Evolutionary conservation across 2,797 vertebrate species (phyloP).

Genomic region (Micromesistius poutassou): DNA sequence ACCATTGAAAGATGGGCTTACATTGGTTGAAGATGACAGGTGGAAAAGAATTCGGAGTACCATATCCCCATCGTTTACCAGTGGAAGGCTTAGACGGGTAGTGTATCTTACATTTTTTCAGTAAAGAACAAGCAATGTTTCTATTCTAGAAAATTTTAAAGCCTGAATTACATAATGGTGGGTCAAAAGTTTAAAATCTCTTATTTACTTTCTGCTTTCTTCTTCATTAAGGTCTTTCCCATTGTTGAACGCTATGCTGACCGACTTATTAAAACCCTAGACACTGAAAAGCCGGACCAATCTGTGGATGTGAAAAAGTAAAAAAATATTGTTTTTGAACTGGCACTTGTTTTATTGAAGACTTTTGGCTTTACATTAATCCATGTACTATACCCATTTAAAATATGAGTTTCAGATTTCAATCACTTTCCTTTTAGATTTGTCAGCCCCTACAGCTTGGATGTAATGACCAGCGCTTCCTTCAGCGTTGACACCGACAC

Average conservation of each 20-base stretch:
- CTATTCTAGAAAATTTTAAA: too few species aligned
- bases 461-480: conserved; percentile 76
- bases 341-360: not conserved
- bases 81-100: conserved; percentile 78
- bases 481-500: conserved; percentile 80
- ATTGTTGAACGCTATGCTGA: conserved; percentile 75
- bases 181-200: not conserved
- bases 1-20: conserved; percentile 54
- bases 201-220: not conserved
- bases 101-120: not conserved
- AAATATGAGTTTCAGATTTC: not conserved
- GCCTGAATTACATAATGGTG: not conserved
- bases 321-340: not conserved
- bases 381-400: too few species aligned
- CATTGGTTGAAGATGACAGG: conserved; percentile 61
- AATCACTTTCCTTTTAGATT: conserved; percentile 53
- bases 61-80: conserved; percentile 79
- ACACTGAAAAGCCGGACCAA: conserved; percentile 54
- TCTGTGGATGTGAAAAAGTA: conserved; percentile 75
- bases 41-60: conserved; percentile 77
- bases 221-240: conserved; percentile 74
- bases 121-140: not conserved
- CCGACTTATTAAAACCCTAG: conserved; percentile 71
- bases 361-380: not conserved
- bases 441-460: conserved; percentile 78